Percentiles rank a stretch among this genome's conserved stretches.
Conservation (phyloP, 2,797 vertebrate genomes). For the Anguilla megastoma region DNA sequence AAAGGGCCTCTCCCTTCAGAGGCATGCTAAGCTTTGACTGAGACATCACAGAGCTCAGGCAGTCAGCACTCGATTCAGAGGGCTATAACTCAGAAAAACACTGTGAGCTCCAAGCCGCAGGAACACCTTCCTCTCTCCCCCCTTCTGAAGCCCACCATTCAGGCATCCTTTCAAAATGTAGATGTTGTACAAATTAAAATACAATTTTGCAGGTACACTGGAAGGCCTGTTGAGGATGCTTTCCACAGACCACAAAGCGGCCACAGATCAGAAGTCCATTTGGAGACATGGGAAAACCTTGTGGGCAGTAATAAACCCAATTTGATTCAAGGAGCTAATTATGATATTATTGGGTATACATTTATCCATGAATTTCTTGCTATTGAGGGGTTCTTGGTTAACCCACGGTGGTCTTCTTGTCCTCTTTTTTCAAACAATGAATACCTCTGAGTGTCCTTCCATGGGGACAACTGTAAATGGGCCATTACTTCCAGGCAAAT, state of each 20-base stretch:
- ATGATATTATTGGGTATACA: neutral
- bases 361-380: neutral
- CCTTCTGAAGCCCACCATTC: neutral
- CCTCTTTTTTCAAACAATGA: neutral
- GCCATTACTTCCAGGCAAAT: slow-evolving; percentile 11
- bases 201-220: neutral
- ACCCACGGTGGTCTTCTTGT: neutral
- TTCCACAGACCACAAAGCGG: neutral
- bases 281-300: neutral
- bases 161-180: neutral
- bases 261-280: neutral
- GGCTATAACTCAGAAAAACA: neutral
- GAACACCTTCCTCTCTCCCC: neutral
- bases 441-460: slow-evolving; percentile 4
- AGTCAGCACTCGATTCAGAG: neutral
- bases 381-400: neutral
- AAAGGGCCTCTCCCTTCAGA: slow-evolving; percentile 8
- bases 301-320: neutral
- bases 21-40: neutral
- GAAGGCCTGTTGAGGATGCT: neutral
- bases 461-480: neutral
- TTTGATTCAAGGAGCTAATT: neutral
- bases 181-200: neutral
- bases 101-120: slow-evolving; percentile 14
- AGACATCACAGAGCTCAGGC: neutral